Evolutionary conservation across 2,797 vertebrate species (phyloP), one percentile per base, ranked within the genome.

Genomic region (Sebastes iracundus): DNA sequence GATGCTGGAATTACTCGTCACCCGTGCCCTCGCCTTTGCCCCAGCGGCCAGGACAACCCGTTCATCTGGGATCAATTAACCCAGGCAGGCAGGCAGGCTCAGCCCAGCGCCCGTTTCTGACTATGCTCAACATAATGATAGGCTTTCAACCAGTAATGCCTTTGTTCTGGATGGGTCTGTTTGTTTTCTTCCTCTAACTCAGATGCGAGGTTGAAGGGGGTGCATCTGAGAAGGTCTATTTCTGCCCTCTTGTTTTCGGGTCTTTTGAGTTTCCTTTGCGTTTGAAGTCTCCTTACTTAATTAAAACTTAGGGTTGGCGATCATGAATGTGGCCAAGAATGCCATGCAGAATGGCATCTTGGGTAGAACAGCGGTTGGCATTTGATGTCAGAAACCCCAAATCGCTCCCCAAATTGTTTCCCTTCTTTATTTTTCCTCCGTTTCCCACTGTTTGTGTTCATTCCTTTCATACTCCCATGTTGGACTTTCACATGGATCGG

Each of bases 1-100:
- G 4, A n/a, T 33, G 13, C 56, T 46, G 38, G 77, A 35, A 27
- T 65, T 42, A 58, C 79, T 78, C 9, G 18, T 74, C 60, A n/a
- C 60, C 75, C 46, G 2, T 70, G 35, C 75, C 69, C 56, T 80
- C 14, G 53, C 62, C 18, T 11, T 63, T 62, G 62, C 71, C 59
- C 74, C 42, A 52, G 55, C 23, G 13, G 72, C 69, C 66, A 69
- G 80, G 75, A 86, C 79, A 79, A 72, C 82, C 70, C 32, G 1
- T 87, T 94, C 89, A 92, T 93, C 89, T 94, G 93, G 93, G 91
- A 92, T 93, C 92, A 91, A 83, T 94, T 94, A 92, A 81, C 63
- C 66, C 72, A 75, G 65, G 73, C 81, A 72, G 77, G 76, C 81
- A 77, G 77, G 76, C 80, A 72, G 66, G 49, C 91, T 85, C 55